Evolutionary conservation across 1,140 invertebrate genomes (phyloP).

Genomic region (Drosophila auraria): DNA sequence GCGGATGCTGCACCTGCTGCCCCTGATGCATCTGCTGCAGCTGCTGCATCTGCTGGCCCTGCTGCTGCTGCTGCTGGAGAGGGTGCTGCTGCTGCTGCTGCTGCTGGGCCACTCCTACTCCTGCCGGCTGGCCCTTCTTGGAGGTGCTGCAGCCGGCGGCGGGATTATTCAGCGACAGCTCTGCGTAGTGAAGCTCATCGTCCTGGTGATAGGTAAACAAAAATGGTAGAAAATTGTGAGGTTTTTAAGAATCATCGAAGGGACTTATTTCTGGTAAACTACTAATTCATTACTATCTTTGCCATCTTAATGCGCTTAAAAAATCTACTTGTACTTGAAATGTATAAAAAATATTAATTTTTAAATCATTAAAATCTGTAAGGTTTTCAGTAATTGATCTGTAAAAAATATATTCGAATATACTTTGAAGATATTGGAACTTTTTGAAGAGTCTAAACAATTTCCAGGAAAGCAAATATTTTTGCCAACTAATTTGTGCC

Average conservation of each 20-base stretch:
- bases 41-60: slow-evolving; percentile 14
- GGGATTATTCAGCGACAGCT: slow-evolving; percentile 87
- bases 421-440: not conserved
- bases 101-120: slow-evolving; percentile 61
- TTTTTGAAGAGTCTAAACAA: too few species aligned
- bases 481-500: not conserved
- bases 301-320: too few species aligned
- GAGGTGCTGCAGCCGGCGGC: slow-evolving; percentile 63
- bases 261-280: too few species aligned
- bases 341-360: too few species aligned
- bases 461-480: not conserved
- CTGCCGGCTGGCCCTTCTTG: slow-evolving; percentile 56
- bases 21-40: slow-evolving; percentile 32
- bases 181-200: slow-evolving; percentile 90
- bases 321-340: too few species aligned
- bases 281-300: too few species aligned
- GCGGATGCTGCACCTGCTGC: slow-evolving; percentile 39
- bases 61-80: slow-evolving; percentile 21
- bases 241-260: slow-evolving; percentile 1
- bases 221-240: not conserved
- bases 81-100: slow-evolving; percentile 45
- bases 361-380: too few species aligned
- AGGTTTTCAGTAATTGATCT: not conserved
- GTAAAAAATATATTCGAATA: not conserved
- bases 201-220: slow-evolving; percentile 59